Conservation (phyloP, 2,888 invertebrate genomes). For the Antheraea yamamai region DNA sequence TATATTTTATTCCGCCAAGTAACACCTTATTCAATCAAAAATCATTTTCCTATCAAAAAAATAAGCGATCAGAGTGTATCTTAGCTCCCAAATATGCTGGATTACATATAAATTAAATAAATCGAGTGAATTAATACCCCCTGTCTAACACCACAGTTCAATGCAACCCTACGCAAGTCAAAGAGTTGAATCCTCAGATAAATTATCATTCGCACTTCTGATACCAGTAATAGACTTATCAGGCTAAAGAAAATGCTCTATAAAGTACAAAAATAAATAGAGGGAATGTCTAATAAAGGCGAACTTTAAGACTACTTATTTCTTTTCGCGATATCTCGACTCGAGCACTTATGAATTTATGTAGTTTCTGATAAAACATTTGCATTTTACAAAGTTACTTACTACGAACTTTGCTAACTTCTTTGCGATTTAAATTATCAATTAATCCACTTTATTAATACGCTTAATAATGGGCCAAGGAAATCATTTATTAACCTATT, state of each 20-base stretch:
- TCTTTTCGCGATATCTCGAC: constrained; percentile 6
- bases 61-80: too few species aligned
- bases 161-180: not conserved
- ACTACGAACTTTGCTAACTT: not conserved
- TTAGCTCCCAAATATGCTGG: too few species aligned
- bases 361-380: constrained; percentile 11
- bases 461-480: not conserved
- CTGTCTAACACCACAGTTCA: too few species aligned
- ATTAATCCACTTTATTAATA: not conserved
- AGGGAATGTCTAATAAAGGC: not conserved
- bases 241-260: not conserved
- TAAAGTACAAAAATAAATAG: constrained; percentile 8
- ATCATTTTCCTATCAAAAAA: too few species aligned
- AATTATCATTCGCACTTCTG: not conserved
- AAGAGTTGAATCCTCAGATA: not conserved
- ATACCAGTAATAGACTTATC: not conserved
- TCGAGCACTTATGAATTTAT: constrained; percentile 11
- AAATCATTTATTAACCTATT: not conserved
- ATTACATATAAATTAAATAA: too few species aligned
- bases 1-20: too few species aligned
- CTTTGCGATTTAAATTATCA: not conserved
- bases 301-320: not conserved
- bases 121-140: too few species aligned
- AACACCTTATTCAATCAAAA: too few species aligned
- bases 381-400: constrained; percentile 13